Evolutionary conservation across 2,113 vertebrate species (phyloP).

Genomic region (Nycticorax nycticorax): DNA sequence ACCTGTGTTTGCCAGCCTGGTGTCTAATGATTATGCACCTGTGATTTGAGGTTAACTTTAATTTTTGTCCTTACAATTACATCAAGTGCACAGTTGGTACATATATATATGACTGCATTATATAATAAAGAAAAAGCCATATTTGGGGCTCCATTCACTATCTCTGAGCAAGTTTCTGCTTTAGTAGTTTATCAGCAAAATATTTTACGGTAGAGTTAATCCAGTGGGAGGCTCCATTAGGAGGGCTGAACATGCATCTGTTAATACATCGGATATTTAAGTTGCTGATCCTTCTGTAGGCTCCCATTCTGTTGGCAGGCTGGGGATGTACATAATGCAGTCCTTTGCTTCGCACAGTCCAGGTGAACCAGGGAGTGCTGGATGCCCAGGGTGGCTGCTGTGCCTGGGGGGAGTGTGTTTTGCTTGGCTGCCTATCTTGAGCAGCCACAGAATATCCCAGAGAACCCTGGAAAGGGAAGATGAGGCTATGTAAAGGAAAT

Average conservation of each 20-base stretch:
- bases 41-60: neutral
- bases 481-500: neutral
- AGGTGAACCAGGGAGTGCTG: constrained; percentile 44
- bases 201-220: neutral
- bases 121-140: neutral
- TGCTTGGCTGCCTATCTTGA: constrained; percentile 65
- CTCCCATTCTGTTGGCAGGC: constrained; percentile 73
- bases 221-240: neutral
- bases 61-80: neutral
- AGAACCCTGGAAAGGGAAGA: constrained; percentile 54
- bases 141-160: neutral
- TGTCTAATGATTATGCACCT: neutral
- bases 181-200: neutral
- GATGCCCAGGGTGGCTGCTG: constrained; percentile 56
- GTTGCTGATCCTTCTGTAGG: neutral
- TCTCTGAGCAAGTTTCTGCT: neutral
- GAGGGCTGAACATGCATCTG: neutral
- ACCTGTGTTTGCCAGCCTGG: neutral
- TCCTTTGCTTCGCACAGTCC: constrained; percentile 76
- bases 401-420: constrained; percentile 51
- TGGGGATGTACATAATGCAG: constrained; percentile 70
- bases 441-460: constrained; percentile 68
- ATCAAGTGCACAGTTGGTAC: neutral
- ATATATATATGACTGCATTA: neutral
- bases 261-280: neutral